Evolutionary conservation across 1,140 invertebrate species (phyloP).

Genomic region (Goniozus legneri): DNA sequence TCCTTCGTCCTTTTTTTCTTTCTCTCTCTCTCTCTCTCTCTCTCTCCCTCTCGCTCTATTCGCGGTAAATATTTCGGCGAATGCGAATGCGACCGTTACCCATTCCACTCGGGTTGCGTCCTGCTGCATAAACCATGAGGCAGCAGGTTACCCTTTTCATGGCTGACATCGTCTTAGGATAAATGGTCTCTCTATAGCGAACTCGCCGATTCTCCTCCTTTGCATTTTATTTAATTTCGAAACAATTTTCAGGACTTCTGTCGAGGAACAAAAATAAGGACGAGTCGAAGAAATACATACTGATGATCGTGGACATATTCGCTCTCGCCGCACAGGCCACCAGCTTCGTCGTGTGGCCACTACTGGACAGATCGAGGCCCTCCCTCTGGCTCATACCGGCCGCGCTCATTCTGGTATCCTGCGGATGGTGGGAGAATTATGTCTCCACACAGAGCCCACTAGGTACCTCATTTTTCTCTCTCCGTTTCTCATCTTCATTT

Average conservation of each 20-base stretch:
- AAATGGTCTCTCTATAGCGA: too few species aligned
- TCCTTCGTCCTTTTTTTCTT: too few species aligned
- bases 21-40: too few species aligned
- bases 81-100: too few species aligned
- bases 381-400: slow-evolving; percentile 81
- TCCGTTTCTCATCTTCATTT: not conserved
- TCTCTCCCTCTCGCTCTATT: too few species aligned
- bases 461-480: slow-evolving; percentile 47
- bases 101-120: too few species aligned
- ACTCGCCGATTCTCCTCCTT: too few species aligned
- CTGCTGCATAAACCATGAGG: too few species aligned
- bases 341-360: slow-evolving; percentile 85
- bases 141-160: too few species aligned
- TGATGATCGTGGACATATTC: slow-evolving; percentile 77
- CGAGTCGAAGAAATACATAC: slow-evolving; percentile 74
- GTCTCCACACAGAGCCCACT: slow-evolving; percentile 79
- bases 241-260: slow-evolving; percentile 68
- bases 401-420: slow-evolving; percentile 78
- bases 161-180: too few species aligned
- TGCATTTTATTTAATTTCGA: too few species aligned
- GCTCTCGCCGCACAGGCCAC: slow-evolving; percentile 83
- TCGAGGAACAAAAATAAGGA: slow-evolving; percentile 70
- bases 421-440: slow-evolving; percentile 97
- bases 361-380: slow-evolving; percentile 65
- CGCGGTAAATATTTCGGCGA: too few species aligned